Evolutionary conservation across 2,797 vertebrate genomes (phyloP), one percentile per base, ranked within the genome.

Genomic region (Aplochiton taeniatus): DNA sequence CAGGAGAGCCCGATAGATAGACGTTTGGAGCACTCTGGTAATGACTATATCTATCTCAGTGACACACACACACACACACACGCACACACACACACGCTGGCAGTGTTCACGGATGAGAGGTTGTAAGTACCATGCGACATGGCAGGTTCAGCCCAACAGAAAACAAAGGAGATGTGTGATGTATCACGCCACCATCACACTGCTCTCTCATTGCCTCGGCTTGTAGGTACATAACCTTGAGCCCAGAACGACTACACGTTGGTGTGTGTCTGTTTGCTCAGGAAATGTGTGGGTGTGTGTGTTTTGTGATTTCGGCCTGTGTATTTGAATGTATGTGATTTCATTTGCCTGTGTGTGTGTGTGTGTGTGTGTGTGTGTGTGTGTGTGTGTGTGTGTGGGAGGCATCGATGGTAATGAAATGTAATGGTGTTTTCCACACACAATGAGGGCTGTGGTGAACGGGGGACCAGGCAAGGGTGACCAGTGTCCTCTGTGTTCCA

Each of bases 31-130:
- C 41, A 44, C 16, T 0, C 18, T 12, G 8, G 59, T 82, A 86
- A 88, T 84, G 80, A 79, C 77, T 69, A 71, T 71, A 88, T 90
- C 84, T 81, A 88, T 90, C 87, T 86, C 78, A 46, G 60, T 80
- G 84, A 88, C 84, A 83, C 81, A 85, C 78, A 81, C 72, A 61
- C 12, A 77, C 83, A 77, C 57, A 44, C 57, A 58, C 18, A 19
- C 57, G 16, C 57, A 58, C 18, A 19, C 12, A 16, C 11, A 31
- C 19, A 49, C 59, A 57, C 44, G 46, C 14, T 46, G 5, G 11
- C 58, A 18, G 73, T 85, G 81, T 85, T 81, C 85, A 86, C 85
- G 85, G 83, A 88, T 88, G 86, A 87, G 73, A 80, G 74, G 76
- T 73, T 80, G 81, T 83, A 84, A 84, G 79, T 81, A 80, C 77